Conservation (phyloP, 2,113 vertebrate genomes). For the Collichthys lucidus region DNA sequence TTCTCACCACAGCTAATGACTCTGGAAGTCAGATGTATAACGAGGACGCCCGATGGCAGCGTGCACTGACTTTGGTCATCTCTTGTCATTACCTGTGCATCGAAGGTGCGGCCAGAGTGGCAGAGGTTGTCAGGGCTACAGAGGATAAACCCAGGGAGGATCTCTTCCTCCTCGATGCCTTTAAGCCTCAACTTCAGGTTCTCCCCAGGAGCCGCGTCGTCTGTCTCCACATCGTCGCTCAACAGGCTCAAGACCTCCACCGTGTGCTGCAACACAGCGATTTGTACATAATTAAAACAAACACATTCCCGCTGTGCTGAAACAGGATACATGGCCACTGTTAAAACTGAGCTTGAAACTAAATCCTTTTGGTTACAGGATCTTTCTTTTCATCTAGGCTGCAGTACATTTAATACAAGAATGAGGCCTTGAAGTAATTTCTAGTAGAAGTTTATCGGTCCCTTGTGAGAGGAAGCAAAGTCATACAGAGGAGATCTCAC, state of each 20-base stretch:
- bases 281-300: not conserved
- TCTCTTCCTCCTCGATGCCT: conserved; percentile 99
- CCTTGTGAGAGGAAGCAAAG: not conserved
- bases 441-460: not conserved
- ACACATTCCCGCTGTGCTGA: not conserved
- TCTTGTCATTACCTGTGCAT: conserved; percentile 90
- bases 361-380: conserved; percentile 1
- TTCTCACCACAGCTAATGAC: not conserved
- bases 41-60: not conserved
- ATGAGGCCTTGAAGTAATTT: not conserved
- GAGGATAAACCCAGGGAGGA: conserved; percentile 98
- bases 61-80: not conserved
- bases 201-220: conserved; percentile 95
- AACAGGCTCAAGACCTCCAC: conserved; percentile 98
- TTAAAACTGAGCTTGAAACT: not conserved
- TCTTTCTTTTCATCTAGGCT: not conserved
- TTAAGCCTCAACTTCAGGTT: conserved; percentile 98
- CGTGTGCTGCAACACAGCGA: conserved; percentile 87
- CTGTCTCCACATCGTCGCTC: conserved; percentile 98
- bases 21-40: not conserved
- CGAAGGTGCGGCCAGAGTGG: conserved; percentile 98
- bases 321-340: not conserved
- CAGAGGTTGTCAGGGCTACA: conserved; percentile 98
- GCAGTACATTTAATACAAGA: not conserved
- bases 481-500: conserved; percentile 77